These are phyloP conservation scores for Pleuronectes platessa DNA, from an alignment of 2,113 vertebrate genomes.

Conservation along the genomic window DNA sequence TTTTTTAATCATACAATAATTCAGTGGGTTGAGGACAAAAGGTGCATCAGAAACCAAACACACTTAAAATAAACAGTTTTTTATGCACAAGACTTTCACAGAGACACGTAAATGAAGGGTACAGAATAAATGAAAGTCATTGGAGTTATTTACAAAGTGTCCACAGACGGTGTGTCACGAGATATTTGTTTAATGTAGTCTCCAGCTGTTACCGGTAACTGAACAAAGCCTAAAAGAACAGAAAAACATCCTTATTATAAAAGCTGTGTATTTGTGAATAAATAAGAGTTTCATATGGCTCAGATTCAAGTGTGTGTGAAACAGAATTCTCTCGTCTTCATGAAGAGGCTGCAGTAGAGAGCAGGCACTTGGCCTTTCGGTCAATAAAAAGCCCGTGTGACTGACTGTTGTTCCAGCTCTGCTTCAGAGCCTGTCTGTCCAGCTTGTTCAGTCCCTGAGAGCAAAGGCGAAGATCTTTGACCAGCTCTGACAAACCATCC, in stretches of 20 bases:
- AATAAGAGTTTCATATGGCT: neutral
- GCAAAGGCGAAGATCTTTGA: constrained; percentile 83
- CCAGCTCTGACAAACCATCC: constrained; percentile 46
- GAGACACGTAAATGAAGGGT: constrained; percentile 26
- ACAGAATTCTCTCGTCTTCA: constrained; percentile 11
- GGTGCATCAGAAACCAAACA: neutral
- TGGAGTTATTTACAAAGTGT: constrained; percentile 3
- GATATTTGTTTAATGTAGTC: neutral
- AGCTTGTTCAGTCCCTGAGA: constrained; percentile 78
- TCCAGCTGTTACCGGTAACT: neutral
- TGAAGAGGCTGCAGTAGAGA: constrained; percentile 44
- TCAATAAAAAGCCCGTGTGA: constrained; percentile 53
- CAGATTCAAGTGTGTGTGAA: neutral
- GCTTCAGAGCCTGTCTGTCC: constrained; percentile 69
- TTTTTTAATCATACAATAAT: constrained; percentile 30
- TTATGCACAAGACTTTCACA: neutral
- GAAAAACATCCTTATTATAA: neutral
- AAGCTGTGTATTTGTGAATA: neutral
- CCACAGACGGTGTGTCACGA: neutral
- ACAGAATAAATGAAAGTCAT: constrained; percentile 15
- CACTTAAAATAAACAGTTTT: no score
- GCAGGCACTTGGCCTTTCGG: constrained; percentile 67
- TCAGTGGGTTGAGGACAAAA: neutral
- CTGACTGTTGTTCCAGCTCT: constrained; percentile 42
- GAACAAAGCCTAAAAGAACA: neutral